Base-by-base conservation (phyloP, 2,113 vertebrate genomes). In the Naja naja region DNA sequence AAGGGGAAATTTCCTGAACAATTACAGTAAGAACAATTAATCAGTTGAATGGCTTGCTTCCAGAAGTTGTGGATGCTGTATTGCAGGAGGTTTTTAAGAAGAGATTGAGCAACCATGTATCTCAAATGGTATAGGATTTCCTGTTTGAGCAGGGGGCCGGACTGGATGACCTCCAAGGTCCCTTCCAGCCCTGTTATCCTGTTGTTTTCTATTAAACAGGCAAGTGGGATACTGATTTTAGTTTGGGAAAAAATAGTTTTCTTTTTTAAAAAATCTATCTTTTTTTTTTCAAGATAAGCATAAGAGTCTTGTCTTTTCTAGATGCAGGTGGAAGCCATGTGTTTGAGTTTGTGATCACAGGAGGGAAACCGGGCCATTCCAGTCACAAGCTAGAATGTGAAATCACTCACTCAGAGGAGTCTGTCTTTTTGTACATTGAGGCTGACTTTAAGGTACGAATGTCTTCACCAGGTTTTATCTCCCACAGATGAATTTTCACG, bases 381-480 rank as follows among this genome's bases (percentile, higher is more conserved):
- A 97, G 93, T 88, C 93, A 90, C 94, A 97, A 97, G 81, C 96
- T 99, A 94, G 91, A 60, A 34, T 99, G 99, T 94, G 96, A 97
- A 18, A 94, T 99, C 85, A 94, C 96, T 86, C 95, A 97, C 52
- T 98, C 96, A 0, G 64, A 94, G 0, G 95, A 97, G 10, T 98
- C 98, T 0, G 95, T 99, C 85, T 93, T 96, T 6, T 92, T 99
- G 64, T 95, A 97, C 0, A 93, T 99, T 0, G 97, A 99, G 93
- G 98, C 98, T 4, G 96, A 97, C 55, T 99, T 99, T 95, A 98
- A 99, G 98, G 99, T 99, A 94, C 88, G 94, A 92, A 90, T 1
- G 16, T 47, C 27, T 34, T 58, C 18, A 34, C 85, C 53, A 54
- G 16, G 1, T 9, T 74, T 74, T 2, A 1, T 6, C 30, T 69